phyloP scores from a whole-genome alignment of 1,140 invertebrate species.

The Aethina tumida region DNA sequence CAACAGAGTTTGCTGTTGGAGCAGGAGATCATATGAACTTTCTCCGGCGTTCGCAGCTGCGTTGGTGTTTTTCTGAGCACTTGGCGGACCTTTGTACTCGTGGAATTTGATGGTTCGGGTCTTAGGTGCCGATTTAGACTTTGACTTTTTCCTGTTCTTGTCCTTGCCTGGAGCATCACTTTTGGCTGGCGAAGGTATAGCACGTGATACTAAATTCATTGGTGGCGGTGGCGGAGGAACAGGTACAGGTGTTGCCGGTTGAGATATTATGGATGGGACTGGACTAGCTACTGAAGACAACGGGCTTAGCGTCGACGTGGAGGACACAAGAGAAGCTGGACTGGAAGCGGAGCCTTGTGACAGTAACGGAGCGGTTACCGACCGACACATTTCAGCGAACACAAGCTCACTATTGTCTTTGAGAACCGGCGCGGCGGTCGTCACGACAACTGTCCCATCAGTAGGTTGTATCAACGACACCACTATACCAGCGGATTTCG shows the following conservation, averaged over 20 bases:
- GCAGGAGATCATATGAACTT: conserved; percentile 82
- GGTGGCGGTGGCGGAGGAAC: conserved; percentile 39
- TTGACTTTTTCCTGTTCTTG: conserved; percentile 83
- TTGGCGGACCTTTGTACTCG: conserved; percentile 95
- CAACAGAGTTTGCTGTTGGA: conserved; percentile 89
- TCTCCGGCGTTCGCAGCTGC: conserved; percentile 48
- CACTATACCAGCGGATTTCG: conserved; percentile 55
- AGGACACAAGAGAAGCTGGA: conserved; percentile 50
- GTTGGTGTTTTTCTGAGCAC: conserved; percentile 58
- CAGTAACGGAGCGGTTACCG: conserved; percentile 42
- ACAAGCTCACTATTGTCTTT: conserved; percentile 38
- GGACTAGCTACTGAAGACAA: conserved; percentile 54
- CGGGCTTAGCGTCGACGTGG: conserved; percentile 59
- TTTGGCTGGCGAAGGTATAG: conserved; percentile 45
- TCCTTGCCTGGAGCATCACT: conserved; percentile 66
- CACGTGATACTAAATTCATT: conserved; percentile 43
- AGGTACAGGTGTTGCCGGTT: conserved; percentile 40
- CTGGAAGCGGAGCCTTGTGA: conserved; percentile 41
- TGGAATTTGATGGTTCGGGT: conserved; percentile 93
- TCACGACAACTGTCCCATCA: conserved; percentile 44
- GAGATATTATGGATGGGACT: conserved; percentile 39
- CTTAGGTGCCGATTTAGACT: conserved; percentile 79
- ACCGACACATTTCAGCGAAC: conserved; percentile 52
- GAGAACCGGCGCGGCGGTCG: conserved; percentile 41
- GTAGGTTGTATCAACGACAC: conserved; percentile 51